These are phyloP conservation scores for Tetranychus truncatus DNA, from an alignment of 2,888 invertebrate species.

Conservation along the genomic window DNA sequence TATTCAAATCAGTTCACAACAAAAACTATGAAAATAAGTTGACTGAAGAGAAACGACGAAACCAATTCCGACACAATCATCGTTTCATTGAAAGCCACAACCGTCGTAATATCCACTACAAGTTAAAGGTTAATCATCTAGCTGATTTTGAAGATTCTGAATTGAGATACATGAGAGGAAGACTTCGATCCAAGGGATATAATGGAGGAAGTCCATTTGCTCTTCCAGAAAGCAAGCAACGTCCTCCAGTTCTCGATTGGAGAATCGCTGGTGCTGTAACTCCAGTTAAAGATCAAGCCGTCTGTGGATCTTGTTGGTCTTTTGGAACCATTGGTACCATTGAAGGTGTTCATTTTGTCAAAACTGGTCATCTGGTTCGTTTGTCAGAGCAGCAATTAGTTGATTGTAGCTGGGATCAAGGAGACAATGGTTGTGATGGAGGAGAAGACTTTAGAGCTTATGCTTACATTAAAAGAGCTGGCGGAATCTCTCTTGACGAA, in stretches of 20 bases:
- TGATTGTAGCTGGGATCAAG: slow-evolving; percentile 90
- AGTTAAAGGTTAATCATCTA: slow-evolving; percentile 63
- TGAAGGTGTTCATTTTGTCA: slow-evolving; percentile 73
- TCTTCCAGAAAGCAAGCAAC: slow-evolving; percentile 33
- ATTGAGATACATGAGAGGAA: slow-evolving; percentile 52
- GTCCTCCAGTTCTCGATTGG: slow-evolving; percentile 72
- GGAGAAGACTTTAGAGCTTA: slow-evolving; percentile 90
- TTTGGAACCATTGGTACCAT: slow-evolving; percentile 63
- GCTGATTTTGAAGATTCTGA: slow-evolving; percentile 63
- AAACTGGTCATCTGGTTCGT: slow-evolving; percentile 51
- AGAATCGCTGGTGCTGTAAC: slow-evolving; percentile 46
- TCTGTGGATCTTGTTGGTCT: slow-evolving; percentile 47
- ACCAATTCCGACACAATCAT: slow-evolving; percentile 19
- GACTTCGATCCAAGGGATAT: slow-evolving; percentile 39
- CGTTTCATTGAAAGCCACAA: slow-evolving; percentile 57
- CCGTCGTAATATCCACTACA: slow-evolving; percentile 51
- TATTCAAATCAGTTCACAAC: slow-evolving; percentile 53
- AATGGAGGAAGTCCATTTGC: slow-evolving; percentile 28
- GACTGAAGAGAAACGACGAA: slow-evolving; percentile 36
- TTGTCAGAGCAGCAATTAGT: slow-evolving; percentile 82
- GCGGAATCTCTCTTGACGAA: slow-evolving; percentile 70
- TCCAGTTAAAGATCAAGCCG: slow-evolving; percentile 59
- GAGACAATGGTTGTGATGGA: slow-evolving; percentile 91
- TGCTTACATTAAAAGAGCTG: slow-evolving; percentile 54
- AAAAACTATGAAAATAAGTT: slow-evolving; percentile 44